phyloP scores from a whole-genome alignment of 2,888 invertebrate genomes.

The Panopea generosa region DNA sequence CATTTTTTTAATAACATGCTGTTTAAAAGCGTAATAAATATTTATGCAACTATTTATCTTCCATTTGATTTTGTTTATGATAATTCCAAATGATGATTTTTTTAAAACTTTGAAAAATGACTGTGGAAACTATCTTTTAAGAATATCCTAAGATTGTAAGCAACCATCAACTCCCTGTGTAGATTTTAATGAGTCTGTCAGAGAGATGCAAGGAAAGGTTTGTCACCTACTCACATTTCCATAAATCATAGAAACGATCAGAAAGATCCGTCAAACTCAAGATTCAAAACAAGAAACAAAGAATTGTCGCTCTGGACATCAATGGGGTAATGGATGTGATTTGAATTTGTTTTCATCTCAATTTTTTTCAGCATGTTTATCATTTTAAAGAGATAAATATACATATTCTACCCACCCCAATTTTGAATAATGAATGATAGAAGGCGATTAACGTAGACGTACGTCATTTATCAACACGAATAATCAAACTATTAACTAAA shows the following conservation, averaged over 20 bases:
- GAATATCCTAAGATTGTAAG: neutral
- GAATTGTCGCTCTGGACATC: too few relatives aligned
- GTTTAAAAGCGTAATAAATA: too few relatives aligned
- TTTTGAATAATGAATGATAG: too few relatives aligned
- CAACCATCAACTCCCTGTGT: constrained; percentile 14
- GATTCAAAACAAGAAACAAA: too few relatives aligned
- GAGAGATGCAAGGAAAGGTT: constrained; percentile 3
- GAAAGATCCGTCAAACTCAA: neutral
- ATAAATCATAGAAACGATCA: constrained; percentile 22
- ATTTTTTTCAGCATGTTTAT: too few relatives aligned
- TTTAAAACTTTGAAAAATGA: constrained; percentile 11
- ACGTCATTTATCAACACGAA: too few relatives aligned
- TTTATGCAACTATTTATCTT: constrained; percentile 1
- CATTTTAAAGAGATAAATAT: too few relatives aligned
- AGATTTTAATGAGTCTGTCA: constrained; percentile 43
- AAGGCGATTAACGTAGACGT: too few relatives aligned
- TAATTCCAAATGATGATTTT: neutral
- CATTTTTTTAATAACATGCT: constrained; percentile 7
- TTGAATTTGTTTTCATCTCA: too few relatives aligned
- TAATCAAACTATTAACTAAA: too few relatives aligned
- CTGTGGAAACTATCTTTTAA: constrained; percentile 9
- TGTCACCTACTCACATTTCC: constrained; percentile 9
- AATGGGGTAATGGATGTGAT: too few relatives aligned
- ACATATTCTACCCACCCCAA: too few relatives aligned
- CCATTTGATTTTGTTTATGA: neutral